Evolutionary conservation across 2,113 vertebrate species (phyloP), one percentile per base, ranked within the genome.

Genomic region (Riparia riparia): DNA sequence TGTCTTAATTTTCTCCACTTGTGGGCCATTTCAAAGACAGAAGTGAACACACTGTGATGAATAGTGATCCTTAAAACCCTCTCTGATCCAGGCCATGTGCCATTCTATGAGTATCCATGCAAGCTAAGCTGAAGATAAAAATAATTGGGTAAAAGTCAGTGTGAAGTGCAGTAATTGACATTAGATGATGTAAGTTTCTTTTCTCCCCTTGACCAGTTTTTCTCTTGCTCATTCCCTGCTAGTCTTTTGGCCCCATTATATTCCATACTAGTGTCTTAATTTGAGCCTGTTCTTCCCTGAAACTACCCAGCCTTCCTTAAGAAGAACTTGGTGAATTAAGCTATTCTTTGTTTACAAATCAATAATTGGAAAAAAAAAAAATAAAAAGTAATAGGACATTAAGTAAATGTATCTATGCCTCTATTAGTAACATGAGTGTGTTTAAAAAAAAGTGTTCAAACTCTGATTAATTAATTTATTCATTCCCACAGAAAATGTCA

Each of bases 81-180:
- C 44, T 90, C 54, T 92, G 64, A 92, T 92, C 21, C 11, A 70
- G 80, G 12, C 12, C 65, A 71, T 63, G 70, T 68, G 44, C 21
- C 57, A 17, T 85, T 85, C 39, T 39, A 78, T 2, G 5, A 64
- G 45, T 82, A 68, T 17, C 63, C 10, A 22, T 31, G 32, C 29
- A 76, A 82, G 37, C 21, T 64, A 82, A 86, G 54, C 37, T 80
- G 63, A 90, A 77, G 72, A 92, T 45, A 89, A 96, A 96, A 92
- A 94, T 92, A 96, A 91, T 58, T 91, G 91, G 42, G 54, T 32
- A 95, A 81, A 96, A 96, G 80, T 83, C 96, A 96, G 82, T 72
- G 83, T 95, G 82, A 88, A 93, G 44, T 80, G 37, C 51, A 49
- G 64, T 81, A 92, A 93, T 22, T 86, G 64, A 73, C 64, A 89